A percentile compares a stretch with the other conserved stretches of the same genome.
Evolutionary conservation across 1,140 invertebrate genomes (phyloP).

Genomic region (Anastrepha obliqua): DNA sequence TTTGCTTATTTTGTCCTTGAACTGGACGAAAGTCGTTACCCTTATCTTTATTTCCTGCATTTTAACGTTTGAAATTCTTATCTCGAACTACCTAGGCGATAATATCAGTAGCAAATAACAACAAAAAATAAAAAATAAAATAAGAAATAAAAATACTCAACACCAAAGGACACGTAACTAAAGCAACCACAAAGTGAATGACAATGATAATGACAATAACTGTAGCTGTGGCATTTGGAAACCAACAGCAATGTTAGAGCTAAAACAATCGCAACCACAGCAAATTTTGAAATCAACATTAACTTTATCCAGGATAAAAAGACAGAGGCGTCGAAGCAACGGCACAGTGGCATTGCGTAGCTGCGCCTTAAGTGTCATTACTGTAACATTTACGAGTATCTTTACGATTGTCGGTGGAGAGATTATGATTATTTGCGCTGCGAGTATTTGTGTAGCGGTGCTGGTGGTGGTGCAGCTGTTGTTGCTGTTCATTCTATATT

Average conservation of each 20-base stretch:
- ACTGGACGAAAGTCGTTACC: conserved; percentile 12
- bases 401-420: conserved; percentile 23
- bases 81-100: neutral
- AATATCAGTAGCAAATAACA: neutral
- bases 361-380: conserved; percentile 11
- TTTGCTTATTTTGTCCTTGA: too few relatives aligned
- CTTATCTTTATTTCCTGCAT: conserved; percentile 21
- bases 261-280: neutral
- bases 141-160: neutral
- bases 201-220: conserved; percentile 19
- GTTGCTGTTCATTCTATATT: neutral
- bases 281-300: conserved; percentile 5
- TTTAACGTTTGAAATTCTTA: conserved; percentile 10
- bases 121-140: neutral
- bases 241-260: neutral
- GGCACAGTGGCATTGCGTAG: neutral
- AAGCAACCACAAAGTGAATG: neutral
- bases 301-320: conserved; percentile 1
- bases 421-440: conserved; percentile 28
- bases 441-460: neutral
- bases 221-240: neutral
- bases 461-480: neutral
- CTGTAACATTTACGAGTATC: conserved; percentile 28
- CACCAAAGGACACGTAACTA: neutral
- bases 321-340: neutral